A percentile compares a stretch with the other conserved stretches of the same genome.
Evolutionary conservation across 35 echinoderm and acorn worm species (phyloP).

Genomic region (Heliocidaris erythrogramma): DNA sequence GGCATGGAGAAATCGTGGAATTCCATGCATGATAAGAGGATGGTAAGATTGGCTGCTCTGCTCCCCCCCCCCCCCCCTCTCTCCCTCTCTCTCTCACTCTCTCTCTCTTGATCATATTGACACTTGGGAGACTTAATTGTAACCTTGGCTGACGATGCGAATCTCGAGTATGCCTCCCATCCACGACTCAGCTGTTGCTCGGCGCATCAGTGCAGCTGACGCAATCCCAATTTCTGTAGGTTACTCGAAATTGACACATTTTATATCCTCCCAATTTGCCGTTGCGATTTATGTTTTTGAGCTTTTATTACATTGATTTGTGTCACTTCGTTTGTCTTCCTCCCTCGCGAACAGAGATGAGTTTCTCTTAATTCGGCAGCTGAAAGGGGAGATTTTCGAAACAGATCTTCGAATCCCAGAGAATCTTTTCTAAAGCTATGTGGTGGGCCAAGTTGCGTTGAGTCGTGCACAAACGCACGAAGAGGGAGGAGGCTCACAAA

Average conservation of each 20-base stretch:
- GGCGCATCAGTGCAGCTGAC: constrained; percentile 33
- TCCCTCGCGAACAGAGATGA: constrained; percentile 38
- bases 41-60: not conserved
- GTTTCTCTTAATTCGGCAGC: constrained; percentile 38
- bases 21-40: not conserved
- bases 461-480: constrained; percentile 27
- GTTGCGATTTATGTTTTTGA: constrained; percentile 29
- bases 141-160: constrained; percentile 45
- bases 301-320: constrained; percentile 32
- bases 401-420: constrained; percentile 31
- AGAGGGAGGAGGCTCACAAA: constrained; percentile 16
- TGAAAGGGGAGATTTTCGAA: constrained; percentile 41
- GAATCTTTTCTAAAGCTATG: constrained; percentile 34
- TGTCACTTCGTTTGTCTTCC: constrained; percentile 28
- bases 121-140: constrained; percentile 49
- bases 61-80: not conserved
- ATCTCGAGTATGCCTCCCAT: constrained; percentile 35
- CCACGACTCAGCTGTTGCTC: constrained; percentile 43
- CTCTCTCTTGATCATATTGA: constrained; percentile 42
- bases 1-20: not conserved
- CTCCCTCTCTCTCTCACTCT: not conserved
- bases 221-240: constrained; percentile 39
- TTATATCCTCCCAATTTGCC: constrained; percentile 51
- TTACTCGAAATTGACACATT: constrained; percentile 50
- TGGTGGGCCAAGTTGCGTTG: constrained; percentile 22